Evolutionary conservation across 2,797 vertebrate genomes (phyloP), one percentile per base, ranked within the genome.

Genomic region (Chaetodon trifasciatus): DNA sequence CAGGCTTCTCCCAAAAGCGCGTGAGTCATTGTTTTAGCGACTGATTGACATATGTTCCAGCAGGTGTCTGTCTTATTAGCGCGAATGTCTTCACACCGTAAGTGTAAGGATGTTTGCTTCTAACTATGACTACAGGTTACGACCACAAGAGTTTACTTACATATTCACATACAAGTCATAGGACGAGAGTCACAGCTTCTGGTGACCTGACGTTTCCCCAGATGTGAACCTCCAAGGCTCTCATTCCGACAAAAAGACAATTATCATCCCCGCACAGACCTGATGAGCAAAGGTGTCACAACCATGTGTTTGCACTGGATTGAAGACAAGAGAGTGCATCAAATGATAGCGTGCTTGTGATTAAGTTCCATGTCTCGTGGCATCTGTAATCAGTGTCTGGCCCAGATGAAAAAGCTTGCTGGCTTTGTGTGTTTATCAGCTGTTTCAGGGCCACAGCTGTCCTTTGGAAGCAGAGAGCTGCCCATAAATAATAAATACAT

Each of bases 371-470:
- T 86, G 93, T 94, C 94, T 93, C 79, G 73, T 94, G 92, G 92
- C 95, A 95, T 95, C 95, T 96, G 94, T 96, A 96, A 96, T 96
- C 94, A 96, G 92, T 47, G 94, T 95, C 95, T 95, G 94, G 92
- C 77, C 79, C 90, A 94, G 93, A 95, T 96, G 94, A 95, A 95
- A 95, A 94, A 95, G 94, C 93, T 89, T 58, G 87, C 84, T 89
- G 61, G 80, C 84, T 70, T 87, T 92, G 89, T 92, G 91, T 95
- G 95, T 94, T 94, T 95, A 93, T 96, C 95, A 96, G 96, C 95
- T 95, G 94, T 95, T 94, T 95, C 86, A 90, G 89, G 89, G 92
- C 91, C 93, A 93, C 95, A 95, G 95, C 94, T 96, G 95, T 94
- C 95, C 94, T 92, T 93, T 92, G 90, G 91, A 93, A 88, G 89